Evolutionary conservation across 2,113 vertebrate species (phyloP).

Genomic region (Chroicocephalus ridibundus): DNA sequence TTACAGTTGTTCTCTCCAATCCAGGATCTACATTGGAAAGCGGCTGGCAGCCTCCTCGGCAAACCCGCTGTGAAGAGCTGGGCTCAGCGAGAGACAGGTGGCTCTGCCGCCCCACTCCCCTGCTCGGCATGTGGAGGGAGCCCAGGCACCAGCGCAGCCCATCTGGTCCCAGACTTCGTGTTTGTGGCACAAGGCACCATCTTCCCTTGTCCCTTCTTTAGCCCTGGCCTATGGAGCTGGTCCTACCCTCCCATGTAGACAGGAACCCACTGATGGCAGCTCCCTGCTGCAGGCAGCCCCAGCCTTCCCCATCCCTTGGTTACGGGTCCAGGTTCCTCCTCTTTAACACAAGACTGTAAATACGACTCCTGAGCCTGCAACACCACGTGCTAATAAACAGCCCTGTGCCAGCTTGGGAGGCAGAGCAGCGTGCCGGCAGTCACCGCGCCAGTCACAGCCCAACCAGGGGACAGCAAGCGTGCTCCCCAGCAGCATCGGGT

Average conservation of each 20-base stretch:
- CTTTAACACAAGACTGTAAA: conserved; percentile 7
- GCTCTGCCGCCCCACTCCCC: fast-evolving
- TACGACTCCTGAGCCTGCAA: neutral
- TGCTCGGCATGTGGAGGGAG: fast-evolving
- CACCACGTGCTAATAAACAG: neutral
- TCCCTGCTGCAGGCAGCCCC: neutral
- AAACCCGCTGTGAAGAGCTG: conserved; percentile 26
- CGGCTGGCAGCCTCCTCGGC: conserved; percentile 45
- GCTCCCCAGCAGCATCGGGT: fast-evolving
- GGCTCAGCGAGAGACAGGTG: fast-evolving
- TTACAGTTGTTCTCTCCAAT: neutral
- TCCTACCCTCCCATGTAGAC: neutral
- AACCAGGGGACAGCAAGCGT: fast-evolving
- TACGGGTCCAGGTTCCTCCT: neutral
- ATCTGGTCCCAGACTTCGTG: fast-evolving
- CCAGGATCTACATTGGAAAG: conserved; percentile 68
- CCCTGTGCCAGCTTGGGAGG: neutral
- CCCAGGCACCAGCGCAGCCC: neutral
- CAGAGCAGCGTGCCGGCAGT: neutral
- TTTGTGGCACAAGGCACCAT: fast-evolving
- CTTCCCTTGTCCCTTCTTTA: neutral
- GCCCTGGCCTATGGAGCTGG: neutral
- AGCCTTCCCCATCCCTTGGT: neutral
- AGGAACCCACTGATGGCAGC: neutral
- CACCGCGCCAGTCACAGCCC: fast-evolving